Conservation (phyloP, 2,888 invertebrate genomes). For the Heliconius cydno region DNA sequence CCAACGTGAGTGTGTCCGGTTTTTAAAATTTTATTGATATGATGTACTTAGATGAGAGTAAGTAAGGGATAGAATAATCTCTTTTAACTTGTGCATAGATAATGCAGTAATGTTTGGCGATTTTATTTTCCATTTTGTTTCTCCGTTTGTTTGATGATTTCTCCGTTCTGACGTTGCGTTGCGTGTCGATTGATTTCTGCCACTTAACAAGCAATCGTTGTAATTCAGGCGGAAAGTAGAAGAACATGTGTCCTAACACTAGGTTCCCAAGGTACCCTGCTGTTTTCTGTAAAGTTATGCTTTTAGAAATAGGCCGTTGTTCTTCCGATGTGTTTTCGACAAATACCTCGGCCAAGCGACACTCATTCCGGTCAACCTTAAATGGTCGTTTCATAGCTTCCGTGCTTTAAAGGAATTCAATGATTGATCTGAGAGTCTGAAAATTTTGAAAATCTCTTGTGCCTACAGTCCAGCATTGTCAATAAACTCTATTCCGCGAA, state of each 20-base stretch:
- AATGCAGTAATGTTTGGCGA: no score
- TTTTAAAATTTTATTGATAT: background rate
- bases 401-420: background rate
- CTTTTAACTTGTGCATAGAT: background rate
- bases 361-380: slow-evolving; percentile 6
- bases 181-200: no score
- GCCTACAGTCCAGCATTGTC: background rate
- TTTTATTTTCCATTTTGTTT: no score
- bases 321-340: background rate
- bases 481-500: background rate
- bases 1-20: background rate
- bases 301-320: background rate
- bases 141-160: no score
- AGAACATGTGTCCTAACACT: no score
- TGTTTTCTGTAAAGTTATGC: background rate
- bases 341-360: background rate
- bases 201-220: no score
- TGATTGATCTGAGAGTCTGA: background rate
- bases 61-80: background rate
- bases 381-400: background rate
- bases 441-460: background rate
- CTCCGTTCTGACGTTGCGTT: no score
- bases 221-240: no score
- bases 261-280: no score
- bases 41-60: background rate